These are phyloP conservation scores for Cassiopea andromeda DNA, from an alignment of 30 jellyfish, hydroid and myxozoan species.

Conservation along the genomic window DNA sequence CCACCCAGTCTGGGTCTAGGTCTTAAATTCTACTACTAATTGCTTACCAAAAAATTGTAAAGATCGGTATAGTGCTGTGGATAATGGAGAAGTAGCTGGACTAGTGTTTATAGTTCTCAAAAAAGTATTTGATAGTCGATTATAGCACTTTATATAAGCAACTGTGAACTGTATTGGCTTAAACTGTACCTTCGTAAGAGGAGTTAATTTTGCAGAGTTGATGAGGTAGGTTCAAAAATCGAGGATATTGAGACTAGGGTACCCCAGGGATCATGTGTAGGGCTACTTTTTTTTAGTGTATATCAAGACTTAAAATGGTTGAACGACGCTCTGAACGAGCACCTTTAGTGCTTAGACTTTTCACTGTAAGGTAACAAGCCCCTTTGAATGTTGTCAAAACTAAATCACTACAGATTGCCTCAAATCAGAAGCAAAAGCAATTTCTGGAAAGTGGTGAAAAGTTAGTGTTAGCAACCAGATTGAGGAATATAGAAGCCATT, in stretches of 20 bases:
- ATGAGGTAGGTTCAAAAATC: no score
- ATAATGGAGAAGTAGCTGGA: neutral
- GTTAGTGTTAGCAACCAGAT: neutral
- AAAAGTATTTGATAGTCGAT: neutral
- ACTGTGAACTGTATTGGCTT: neutral
- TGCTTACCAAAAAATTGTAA: neutral
- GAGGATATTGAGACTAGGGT: no score
- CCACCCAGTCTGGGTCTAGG: neutral
- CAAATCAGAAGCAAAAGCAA: neutral
- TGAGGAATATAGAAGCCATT: neutral
- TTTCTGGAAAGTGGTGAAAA: neutral
- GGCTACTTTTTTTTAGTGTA: no score
- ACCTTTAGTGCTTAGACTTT: no score
- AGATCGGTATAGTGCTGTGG: neutral
- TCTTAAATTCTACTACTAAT: neutral
- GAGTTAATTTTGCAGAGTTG: no score
- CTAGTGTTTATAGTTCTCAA: neutral
- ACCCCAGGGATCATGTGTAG: no score
- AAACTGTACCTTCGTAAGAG: neutral
- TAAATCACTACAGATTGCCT: no score
- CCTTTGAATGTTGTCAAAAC: no score
- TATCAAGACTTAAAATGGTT: no score
- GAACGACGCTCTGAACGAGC: no score
- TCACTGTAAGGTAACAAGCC: no score
- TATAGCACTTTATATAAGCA: no score